Percentiles rank a stretch among this genome's conserved stretches.
phyloP scores from a whole-genome alignment of 1,140 invertebrate genomes.

The Probaryconus sp. region DNA sequence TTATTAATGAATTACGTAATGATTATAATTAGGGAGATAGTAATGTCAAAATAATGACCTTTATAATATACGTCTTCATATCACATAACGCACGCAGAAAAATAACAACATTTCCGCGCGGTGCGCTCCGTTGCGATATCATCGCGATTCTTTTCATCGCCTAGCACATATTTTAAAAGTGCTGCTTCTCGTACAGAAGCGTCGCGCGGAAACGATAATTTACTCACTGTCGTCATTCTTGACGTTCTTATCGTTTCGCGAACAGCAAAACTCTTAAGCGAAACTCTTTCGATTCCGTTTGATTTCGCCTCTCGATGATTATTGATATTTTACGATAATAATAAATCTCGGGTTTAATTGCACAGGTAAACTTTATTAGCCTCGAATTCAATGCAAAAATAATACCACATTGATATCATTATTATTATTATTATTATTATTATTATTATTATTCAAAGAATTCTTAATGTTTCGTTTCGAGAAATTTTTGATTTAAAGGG shows the following conservation, averaged over 20 bases:
- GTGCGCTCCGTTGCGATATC: conserved; percentile 52
- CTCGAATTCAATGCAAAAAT: background rate
- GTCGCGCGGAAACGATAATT: conserved; percentile 64
- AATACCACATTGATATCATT: too few relatives aligned
- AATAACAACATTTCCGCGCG: conserved; percentile 56
- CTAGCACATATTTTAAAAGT: conserved; percentile 56
- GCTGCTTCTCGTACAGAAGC: conserved; percentile 36
- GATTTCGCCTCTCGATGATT: conserved; percentile 49
- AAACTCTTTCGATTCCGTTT: conserved; percentile 44
- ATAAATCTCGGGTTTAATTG: conserved; percentile 26
- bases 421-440: too few relatives aligned
- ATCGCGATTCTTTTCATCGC: conserved; percentile 61
- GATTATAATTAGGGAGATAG: conserved; percentile 28
- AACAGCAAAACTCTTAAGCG: conserved; percentile 10
- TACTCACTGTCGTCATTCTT: conserved; percentile 63
- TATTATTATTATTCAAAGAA: too few relatives aligned
- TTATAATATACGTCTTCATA: conserved; percentile 42
- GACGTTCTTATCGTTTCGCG: conserved; percentile 53
- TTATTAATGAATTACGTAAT: conserved; percentile 29
- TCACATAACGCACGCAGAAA: conserved; percentile 33
- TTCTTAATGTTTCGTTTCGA: too few relatives aligned
- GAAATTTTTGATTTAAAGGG: too few relatives aligned
- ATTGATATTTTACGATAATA: conserved; percentile 32
- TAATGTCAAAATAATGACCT: conserved; percentile 41
- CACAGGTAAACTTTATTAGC: conserved; percentile 4